A percentile compares a stretch with the other conserved stretches of the same genome.
These are phyloP conservation scores for Drosophila kohkoa DNA, from an alignment of 1,140 invertebrate genomes.

Conservation along the genomic window DNA sequence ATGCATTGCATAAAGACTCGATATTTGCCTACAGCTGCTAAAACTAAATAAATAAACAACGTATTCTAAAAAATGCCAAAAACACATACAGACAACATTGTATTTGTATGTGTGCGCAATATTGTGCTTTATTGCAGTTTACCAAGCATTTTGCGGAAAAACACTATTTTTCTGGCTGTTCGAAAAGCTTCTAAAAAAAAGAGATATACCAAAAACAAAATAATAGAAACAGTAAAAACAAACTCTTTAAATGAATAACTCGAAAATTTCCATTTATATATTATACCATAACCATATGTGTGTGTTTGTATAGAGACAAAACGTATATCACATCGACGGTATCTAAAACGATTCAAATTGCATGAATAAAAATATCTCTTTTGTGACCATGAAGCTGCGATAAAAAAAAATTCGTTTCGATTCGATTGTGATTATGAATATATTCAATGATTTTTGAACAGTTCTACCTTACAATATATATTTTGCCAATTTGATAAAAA, in stretches of 20 bases:
- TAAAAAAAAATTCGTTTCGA: neutral
- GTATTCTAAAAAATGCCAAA: conserved; percentile 40
- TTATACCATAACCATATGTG: neutral
- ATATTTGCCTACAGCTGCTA: conserved; percentile 47
- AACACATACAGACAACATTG: conserved; percentile 10
- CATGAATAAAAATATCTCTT: conserved; percentile 37
- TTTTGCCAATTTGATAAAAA: conserved; percentile 27
- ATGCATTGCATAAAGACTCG: conserved; percentile 48
- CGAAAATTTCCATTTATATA: conserved; percentile 24
- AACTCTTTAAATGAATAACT: conserved; percentile 44
- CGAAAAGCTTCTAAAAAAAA: conserved; percentile 27
- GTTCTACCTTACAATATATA: neutral
- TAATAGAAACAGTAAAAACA: conserved; percentile 4
- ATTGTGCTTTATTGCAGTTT: conserved; percentile 56
- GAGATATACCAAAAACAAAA: neutral
- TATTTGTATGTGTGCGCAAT: conserved; percentile 16
- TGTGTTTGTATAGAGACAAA: neutral
- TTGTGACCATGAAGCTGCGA: neutral
- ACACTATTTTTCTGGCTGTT: conserved; percentile 33
- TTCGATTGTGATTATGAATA: conserved; percentile 5
- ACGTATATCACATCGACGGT: conserved; percentile 16
- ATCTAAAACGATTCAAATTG: conserved; percentile 42
- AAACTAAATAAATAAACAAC: conserved; percentile 46
- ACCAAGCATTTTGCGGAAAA: conserved; percentile 62
- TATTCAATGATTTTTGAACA: conserved; percentile 28